Base-by-base conservation (phyloP, 2,888 invertebrate species). In the Pammene fasciana region DNA sequence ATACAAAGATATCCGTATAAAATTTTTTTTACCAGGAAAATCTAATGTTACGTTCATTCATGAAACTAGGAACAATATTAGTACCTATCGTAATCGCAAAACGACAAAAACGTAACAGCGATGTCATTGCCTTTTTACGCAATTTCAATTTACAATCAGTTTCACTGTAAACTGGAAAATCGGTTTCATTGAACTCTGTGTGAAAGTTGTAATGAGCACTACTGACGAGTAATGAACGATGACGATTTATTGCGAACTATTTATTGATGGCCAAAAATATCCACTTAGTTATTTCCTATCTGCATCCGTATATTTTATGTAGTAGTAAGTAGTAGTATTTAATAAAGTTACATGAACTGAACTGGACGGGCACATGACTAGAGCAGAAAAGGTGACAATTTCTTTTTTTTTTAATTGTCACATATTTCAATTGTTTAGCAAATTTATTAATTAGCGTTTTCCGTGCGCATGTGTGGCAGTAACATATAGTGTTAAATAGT, bases 151-250 rank as follows among this genome's bases (percentile, higher is more conserved):
- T 74, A 73, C 71, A 78, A 76, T 73, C 74, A 76, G 76, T 83
- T 84, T 82, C 82, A 79, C 84, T 81, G 79, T 79, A 79, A 77
- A 76, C 78, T 82, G 82, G 82, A 83, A 83, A 85, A 86, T 84
- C 77, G 80, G 80, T 85, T 87, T 79, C 85, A 80, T 80, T 85
- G 82, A 86, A 86, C 85, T n/a, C n/a, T 81, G 70, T 75, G 83
- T 75, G 83, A 83, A 83, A 82, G 80, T 76, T 61, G 54, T 46
- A 67, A 56, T 65, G n/a, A 45, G 46, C 36, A 56, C 50, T 55
- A 54, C 56, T 52, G 65, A 54, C 65, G 18, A 59, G 36, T 56
- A 43, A 66, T 55, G 55, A 60, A 52, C 18, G 46, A 41, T 55
- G 56, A 41, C 48, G 43, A 34, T 50, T 34, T 34, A 67, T 67